Conservation (phyloP, 1,140 invertebrate genomes). For the Muscidifurax raptorellus region DNA sequence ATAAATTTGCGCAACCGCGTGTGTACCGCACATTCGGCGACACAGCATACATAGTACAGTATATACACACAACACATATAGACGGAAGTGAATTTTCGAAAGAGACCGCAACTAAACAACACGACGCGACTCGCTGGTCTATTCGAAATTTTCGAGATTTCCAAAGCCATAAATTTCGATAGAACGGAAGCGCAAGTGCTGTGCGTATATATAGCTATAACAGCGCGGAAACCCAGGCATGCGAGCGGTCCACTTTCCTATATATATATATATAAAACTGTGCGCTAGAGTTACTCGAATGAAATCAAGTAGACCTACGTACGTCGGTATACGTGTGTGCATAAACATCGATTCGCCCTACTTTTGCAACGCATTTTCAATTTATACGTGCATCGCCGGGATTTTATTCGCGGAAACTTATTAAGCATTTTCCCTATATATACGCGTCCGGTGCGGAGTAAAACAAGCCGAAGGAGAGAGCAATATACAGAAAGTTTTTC, state of each 20-base stretch:
- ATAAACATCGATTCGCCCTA: not conserved
- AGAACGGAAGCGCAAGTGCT: not conserved
- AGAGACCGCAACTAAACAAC: not conserved
- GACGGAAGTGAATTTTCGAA: not conserved
- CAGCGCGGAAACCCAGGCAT: not conserved
- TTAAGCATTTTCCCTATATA: no score
- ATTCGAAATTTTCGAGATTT: conserved; percentile 3
- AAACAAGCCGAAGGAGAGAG: not conserved
- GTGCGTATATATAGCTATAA: not conserved
- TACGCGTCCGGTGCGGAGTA: not conserved
- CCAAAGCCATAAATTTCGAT: conserved; percentile 20
- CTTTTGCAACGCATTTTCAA: not conserved
- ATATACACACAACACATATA: no score
- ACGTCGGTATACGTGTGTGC: not conserved
- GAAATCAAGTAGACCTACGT: not conserved
- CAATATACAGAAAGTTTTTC: not conserved
- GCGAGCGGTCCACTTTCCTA: not conserved
- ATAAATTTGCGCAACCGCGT: not conserved
- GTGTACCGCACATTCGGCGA: not conserved
- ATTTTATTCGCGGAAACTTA: not conserved
- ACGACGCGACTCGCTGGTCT: not conserved
- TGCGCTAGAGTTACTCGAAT: not conserved
- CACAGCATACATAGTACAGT: no score
- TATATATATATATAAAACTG: no score
- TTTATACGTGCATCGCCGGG: not conserved